phyloP scores from a whole-genome alignment of 2,797 vertebrate species.

The Lagodon rhomboides region DNA sequence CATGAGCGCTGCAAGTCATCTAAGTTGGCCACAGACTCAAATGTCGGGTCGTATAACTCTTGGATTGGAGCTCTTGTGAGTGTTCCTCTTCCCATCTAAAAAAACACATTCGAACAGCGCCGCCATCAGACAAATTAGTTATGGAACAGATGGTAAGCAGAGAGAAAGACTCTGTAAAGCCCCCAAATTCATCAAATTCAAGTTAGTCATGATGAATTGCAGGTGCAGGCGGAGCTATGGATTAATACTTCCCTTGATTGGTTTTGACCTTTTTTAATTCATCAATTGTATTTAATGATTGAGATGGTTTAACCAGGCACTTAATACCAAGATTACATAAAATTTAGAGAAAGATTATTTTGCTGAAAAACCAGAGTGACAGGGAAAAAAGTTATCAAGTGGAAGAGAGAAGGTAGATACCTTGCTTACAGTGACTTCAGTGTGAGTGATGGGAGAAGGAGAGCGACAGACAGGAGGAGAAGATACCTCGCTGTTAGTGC shows the following conservation, averaged over 20 bases:
- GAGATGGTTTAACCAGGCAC: background rate
- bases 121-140: background rate
- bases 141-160: background rate
- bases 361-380: conserved; percentile 3
- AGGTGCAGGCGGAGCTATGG: conserved; percentile 3
- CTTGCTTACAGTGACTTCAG: conserved; percentile 93
- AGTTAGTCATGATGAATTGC: conserved; percentile 22
- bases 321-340: background rate
- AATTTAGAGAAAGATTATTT: background rate
- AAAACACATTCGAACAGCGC: conserved; percentile 16
- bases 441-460: conserved; percentile 94
- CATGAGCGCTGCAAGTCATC: conserved; percentile 97
- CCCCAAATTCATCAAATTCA: background rate
- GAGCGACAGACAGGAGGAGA: conserved; percentile 96
- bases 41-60: conserved; percentile 90
- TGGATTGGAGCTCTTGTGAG: conserved; percentile 86
- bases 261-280: background rate
- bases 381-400: background rate
- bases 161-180: conserved; percentile 2
- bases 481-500: conserved; percentile 95
- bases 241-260: background rate
- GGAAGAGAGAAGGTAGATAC: conserved; percentile 80
- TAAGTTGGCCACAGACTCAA: conserved; percentile 91
- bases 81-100: conserved; percentile 84
- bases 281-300: background rate